Evolutionary conservation across 2,888 invertebrate species (phyloP), one percentile per base, ranked within the genome.

Genomic region (Lymantria monacha): DNA sequence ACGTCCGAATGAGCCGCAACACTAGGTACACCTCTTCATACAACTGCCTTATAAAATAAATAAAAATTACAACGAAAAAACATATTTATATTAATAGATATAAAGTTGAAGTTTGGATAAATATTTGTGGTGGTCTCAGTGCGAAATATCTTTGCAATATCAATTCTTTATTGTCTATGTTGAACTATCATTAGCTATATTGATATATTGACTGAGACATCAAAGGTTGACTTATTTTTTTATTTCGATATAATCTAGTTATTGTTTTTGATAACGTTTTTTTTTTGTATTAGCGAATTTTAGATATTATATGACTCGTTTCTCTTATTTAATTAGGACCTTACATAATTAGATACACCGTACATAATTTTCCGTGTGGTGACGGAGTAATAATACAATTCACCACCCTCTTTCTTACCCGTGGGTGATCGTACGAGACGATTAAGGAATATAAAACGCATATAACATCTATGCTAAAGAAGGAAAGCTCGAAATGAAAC

Each of bases 1-100:
- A 83, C 81, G 88, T 83, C 69, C 88, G 87, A 88, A 63, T 77
- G 75, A 77, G 57, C 83, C 76, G 64, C 72, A 66, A 73, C 76
- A 76, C 63, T 69, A 57, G 46, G 61, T 66, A 77, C 73, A 70
- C 55, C 61, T 54, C 46, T 38, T 57, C 30, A 49, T 53, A 49
- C 12, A 74, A 62, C 44, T 58, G 49, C 11, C n/a, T 56, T 12
- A 30, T 37, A 36, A 13, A 9, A 14, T 43, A 10, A 12, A 13
- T 1, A 0, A 10, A 40, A 22, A 22, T 1, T 37, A 1, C 44
- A 52, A 9, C 1, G 10, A 0, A 57, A 57, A 49, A 42, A 40
- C 46, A 31, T 7, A 43, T 50, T 45, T 68, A 49, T 0, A 1
- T 0, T 0, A 0, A 0, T 0, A 0, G 0, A 0, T 0, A 37